A percentile compares a stretch with the other conserved stretches of the same genome.
Evolutionary conservation across 1,140 invertebrate genomes (phyloP).

Genomic region (Ceratosolen solmsi): DNA sequence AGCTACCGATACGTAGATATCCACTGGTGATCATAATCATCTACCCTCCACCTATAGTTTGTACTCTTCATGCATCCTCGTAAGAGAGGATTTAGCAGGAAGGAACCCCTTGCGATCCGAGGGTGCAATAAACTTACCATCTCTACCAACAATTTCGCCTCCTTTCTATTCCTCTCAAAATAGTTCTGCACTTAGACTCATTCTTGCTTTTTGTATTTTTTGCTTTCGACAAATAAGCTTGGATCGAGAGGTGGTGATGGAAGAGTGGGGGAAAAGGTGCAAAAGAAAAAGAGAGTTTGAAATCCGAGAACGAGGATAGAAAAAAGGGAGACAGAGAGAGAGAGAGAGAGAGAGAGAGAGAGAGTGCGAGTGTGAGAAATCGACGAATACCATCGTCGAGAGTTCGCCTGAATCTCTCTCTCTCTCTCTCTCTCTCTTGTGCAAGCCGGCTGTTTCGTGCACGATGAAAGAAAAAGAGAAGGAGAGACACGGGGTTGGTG

Average conservation of each 20-base stretch:
- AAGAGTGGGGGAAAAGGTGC: neutral
- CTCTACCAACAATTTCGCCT: constrained; percentile 23
- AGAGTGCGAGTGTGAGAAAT: constrained; percentile 71
- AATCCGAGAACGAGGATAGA: constrained; percentile 43
- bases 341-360: constrained; percentile 61
- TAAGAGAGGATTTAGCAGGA: neutral
- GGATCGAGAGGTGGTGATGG: neutral
- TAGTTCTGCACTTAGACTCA: neutral
- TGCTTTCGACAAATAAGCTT: constrained; percentile 34
- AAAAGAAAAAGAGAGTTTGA: constrained; percentile 46
- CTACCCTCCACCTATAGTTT: neutral
- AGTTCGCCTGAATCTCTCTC: constrained; percentile 53
- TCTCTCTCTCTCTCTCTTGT: constrained; percentile 54
- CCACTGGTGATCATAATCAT: neutral
- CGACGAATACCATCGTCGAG: constrained; percentile 71
- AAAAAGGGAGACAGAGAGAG: constrained; percentile 20
- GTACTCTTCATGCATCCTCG: neutral
- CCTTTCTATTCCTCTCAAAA: constrained; percentile 29
- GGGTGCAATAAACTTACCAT: constrained; percentile 39
- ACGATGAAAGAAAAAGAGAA: constrained; percentile 15
- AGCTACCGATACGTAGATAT: neutral
- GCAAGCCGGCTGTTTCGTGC: constrained; percentile 54
- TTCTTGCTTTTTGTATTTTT: constrained; percentile 35
- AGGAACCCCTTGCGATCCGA: constrained; percentile 8
- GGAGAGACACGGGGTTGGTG: constrained; percentile 51